Conservation (phyloP, 2,888 invertebrate species). For the Chrysolina americana region DNA sequence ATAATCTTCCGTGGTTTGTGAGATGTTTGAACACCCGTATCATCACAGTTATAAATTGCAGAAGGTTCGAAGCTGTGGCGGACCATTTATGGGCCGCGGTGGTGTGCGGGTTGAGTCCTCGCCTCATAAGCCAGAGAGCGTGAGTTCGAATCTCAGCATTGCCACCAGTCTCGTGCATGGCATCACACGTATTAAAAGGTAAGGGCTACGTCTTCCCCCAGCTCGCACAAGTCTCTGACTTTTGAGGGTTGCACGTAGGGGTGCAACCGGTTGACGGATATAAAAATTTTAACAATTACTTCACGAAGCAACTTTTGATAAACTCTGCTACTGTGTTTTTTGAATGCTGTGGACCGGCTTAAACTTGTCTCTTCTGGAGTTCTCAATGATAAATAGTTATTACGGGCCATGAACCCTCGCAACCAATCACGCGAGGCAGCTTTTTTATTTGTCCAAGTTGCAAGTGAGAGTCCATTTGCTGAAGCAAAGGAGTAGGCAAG, state of each 20-base stretch:
- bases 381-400: slow-evolving; percentile 32
- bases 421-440: slow-evolving; percentile 42
- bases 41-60: slow-evolving; percentile 40
- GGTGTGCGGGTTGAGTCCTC: no score
- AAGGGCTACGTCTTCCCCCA: no score
- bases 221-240: no score
- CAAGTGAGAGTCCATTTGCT: slow-evolving; percentile 28
- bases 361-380: slow-evolving; percentile 39
- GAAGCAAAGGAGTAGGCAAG: slow-evolving; percentile 3
- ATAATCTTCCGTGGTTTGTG: no score
- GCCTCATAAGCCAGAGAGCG: no score
- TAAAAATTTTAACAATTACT: no score
- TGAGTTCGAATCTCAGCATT: no score
- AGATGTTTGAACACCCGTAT: slow-evolving; percentile 21
- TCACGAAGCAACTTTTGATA: background rate
- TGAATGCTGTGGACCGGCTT: slow-evolving; percentile 36
- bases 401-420: slow-evolving; percentile 8
- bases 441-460: slow-evolving; percentile 37
- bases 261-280: no score
- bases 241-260: no score
- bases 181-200: no score
- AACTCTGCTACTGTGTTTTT: background rate
- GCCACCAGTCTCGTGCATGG: no score
- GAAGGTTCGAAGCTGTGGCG: slow-evolving; percentile 29
- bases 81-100: no score